Evolutionary conservation across 2,888 invertebrate genomes (phyloP).

Genomic region (Bimastos eiseni): DNA sequence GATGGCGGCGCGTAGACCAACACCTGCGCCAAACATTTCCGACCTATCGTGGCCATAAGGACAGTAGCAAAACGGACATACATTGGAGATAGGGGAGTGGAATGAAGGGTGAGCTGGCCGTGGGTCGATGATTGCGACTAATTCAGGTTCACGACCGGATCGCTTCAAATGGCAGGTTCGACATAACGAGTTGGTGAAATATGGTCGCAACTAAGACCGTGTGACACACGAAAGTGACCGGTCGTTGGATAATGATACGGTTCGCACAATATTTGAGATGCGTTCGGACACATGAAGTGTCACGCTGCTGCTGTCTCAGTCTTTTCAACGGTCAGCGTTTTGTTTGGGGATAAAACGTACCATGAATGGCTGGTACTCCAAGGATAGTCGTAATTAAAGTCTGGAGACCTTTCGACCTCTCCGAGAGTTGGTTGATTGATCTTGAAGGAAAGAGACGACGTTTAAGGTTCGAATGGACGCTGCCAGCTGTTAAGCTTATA

Average conservation of each 20-base stretch:
- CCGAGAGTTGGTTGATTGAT: background rate
- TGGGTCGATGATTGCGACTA: background rate
- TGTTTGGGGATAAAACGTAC: background rate
- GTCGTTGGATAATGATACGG: background rate
- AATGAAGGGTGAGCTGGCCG: background rate
- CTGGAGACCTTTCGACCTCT: slow-evolving; percentile 5
- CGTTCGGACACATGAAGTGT: background rate
- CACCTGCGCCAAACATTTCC: background rate
- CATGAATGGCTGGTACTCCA: background rate
- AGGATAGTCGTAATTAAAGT: slow-evolving; percentile 8
- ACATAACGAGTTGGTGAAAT: slow-evolving; percentile 13
- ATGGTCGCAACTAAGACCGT: slow-evolving; percentile 6
- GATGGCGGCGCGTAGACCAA: background rate
- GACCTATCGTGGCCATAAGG: background rate
- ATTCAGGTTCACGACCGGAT: background rate
- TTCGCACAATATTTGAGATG: background rate
- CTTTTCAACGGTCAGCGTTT: background rate
- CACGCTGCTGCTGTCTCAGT: background rate
- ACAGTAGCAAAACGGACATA: slow-evolving; percentile 13
- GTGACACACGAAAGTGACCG: background rate
- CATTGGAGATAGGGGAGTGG: background rate
- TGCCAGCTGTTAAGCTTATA: too few relatives aligned
- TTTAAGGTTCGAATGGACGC: too few relatives aligned
- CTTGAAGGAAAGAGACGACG: background rate
- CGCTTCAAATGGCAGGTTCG: slow-evolving; percentile 13